These are phyloP conservation scores for Eptatretus atami DNA, from an alignment of 2,797 vertebrate genomes.

Conservation along the genomic window DNA sequence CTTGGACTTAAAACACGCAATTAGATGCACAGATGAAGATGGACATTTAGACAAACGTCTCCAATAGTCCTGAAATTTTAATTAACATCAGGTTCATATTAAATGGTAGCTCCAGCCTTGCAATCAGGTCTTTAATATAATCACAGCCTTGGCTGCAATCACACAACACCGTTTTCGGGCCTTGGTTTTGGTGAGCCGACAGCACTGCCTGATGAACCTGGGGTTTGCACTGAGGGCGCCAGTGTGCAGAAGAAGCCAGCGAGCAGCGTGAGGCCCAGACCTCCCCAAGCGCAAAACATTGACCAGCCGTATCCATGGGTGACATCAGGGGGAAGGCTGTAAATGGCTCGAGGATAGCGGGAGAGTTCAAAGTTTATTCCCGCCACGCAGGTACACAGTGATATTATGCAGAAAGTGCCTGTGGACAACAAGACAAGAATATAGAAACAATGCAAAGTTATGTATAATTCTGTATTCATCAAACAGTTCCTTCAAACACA, in stretches of 20 bases:
- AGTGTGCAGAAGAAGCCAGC: conserved; percentile 98
- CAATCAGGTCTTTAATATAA: no score
- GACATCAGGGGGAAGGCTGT: conserved; percentile 74
- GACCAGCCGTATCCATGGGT: conserved; percentile 97
- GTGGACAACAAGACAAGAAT: conserved; percentile 5
- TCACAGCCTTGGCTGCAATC: conserved; percentile 15
- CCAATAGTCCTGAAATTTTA: no score
- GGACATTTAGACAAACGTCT: no score
- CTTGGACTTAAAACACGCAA: no score
- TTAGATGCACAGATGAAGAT: no score
- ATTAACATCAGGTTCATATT: no score
- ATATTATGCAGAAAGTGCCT: conserved; percentile 99
- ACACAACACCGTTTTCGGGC: conserved; percentile 90
- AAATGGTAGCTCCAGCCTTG: no score
- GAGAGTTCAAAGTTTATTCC: conserved; percentile 98
- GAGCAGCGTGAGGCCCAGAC: conserved; percentile 80
- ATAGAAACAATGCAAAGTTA: no score
- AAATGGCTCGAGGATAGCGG: conserved; percentile 67
- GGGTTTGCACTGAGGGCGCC: conserved; percentile 57
- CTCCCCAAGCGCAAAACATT: conserved; percentile 98
- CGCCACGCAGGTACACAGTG: conserved; percentile 86
- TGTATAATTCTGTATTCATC: no score
- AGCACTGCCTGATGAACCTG: conserved; percentile 39
- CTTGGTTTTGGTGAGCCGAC: conserved; percentile 85
- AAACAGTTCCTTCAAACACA: no score